Evolutionary conservation across 2,113 vertebrate genomes (phyloP).

Genomic region (Taurulus bubalis): DNA sequence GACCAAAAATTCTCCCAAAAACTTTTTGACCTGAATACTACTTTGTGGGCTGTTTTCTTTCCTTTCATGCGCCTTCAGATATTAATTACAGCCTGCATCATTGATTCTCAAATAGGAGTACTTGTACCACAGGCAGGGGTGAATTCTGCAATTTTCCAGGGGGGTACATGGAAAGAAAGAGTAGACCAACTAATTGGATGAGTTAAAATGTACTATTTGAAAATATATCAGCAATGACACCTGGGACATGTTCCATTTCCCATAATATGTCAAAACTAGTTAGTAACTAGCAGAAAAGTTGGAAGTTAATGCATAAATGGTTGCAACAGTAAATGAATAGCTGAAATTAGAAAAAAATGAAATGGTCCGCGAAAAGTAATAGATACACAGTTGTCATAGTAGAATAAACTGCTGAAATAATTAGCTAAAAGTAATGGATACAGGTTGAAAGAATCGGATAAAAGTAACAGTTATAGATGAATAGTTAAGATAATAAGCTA

Average conservation of each 20-base stretch:
- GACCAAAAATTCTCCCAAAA: constrained; percentile 33
- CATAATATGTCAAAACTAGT: not conserved
- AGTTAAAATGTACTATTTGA: not conserved
- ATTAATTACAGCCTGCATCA: not conserved
- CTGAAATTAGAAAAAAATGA: not conserved
- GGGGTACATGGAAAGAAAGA: not conserved
- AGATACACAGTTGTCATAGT: not conserved
- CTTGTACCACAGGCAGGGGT: not conserved
- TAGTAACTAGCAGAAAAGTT: not conserved
- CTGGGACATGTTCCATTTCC: not conserved
- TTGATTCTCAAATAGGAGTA: not conserved
- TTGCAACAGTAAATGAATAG: not conserved
- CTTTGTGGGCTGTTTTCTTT: constrained; percentile 12
- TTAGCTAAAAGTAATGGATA: not conserved
- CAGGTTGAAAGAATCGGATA: not conserved
- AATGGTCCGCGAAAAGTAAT: not conserved
- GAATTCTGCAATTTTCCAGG: not conserved
- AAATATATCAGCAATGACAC: not conserved
- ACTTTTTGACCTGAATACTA: not conserved
- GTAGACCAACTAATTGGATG: not conserved
- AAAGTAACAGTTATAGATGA: not conserved
- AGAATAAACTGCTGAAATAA: not conserved
- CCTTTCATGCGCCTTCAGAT: not conserved
- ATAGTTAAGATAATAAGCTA: not conserved
- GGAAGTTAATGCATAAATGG: not conserved